Percentiles rank a stretch among this genome's conserved stretches.
phyloP scores from a whole-genome alignment of 35 echinoderm and acorn worm species.

The Apostichopus parvimensis region DNA sequence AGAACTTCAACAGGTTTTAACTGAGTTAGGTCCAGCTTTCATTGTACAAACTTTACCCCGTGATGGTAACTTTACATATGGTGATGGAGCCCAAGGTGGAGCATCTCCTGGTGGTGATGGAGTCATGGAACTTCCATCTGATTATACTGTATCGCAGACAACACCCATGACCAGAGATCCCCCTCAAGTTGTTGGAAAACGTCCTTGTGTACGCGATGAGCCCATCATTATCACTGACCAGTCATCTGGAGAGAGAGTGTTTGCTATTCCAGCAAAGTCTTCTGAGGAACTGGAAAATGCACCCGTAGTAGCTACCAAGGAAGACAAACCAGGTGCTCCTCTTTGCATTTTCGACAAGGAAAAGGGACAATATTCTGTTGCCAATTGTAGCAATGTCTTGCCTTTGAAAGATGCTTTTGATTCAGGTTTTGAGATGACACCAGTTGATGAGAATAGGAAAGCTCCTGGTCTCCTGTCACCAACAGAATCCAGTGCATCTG shows the following conservation, averaged over 20 bases:
- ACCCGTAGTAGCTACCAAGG: not conserved
- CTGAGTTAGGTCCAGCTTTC: constrained; percentile 8
- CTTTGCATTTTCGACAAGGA: constrained; percentile 16
- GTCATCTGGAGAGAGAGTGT: not conserved
- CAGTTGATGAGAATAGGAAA: constrained; percentile 47
- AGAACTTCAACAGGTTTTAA: not conserved
- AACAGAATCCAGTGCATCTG: not conserved
- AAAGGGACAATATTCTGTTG: not conserved
- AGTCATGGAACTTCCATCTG: not conserved
- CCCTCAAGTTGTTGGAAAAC: not conserved
- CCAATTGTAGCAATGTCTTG: not conserved
- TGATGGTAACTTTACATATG: not conserved
- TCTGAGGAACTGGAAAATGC: not conserved
- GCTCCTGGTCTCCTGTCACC: constrained; percentile 6
- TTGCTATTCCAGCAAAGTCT: constrained; percentile 17
- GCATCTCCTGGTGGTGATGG: not conserved
- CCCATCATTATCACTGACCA: constrained; percentile 19
- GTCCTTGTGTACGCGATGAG: not conserved
- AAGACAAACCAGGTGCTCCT: not conserved
- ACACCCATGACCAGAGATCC: not conserved
- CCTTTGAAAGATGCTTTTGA: constrained; percentile 4
- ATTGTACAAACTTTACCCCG: not conserved
- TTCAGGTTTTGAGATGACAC: constrained; percentile 59
- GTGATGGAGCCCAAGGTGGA: not conserved
- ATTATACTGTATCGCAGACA: not conserved